Evolutionary conservation across 2,797 vertebrate species (phyloP).

Genomic region (Anolis apletophallus): DNA sequence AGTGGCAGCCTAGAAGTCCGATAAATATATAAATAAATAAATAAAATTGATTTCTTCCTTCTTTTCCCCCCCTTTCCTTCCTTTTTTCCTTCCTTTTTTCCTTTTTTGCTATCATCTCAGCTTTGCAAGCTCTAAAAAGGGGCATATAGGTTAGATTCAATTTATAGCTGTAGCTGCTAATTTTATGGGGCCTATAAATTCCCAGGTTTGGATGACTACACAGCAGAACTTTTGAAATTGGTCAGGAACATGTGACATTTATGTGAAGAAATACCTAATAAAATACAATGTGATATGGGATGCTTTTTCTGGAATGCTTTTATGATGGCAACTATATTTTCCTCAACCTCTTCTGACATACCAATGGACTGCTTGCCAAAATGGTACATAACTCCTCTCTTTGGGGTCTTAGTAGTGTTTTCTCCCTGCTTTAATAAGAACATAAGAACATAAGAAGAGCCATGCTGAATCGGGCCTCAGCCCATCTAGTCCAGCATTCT

Average conservation of each 20-base stretch:
- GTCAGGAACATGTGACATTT: not conserved
- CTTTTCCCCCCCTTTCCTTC: no score
- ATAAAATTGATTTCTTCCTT: no score
- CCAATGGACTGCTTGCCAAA: not conserved
- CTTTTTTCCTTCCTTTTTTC: no score
- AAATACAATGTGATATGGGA: not conserved
- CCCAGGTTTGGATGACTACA: not conserved
- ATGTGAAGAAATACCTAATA: not conserved
- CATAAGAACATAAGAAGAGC: not conserved
- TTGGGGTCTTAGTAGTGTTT: not conserved
- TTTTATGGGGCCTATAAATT: not conserved
- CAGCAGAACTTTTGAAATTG: not conserved
- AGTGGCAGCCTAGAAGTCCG: no score
- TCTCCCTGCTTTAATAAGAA: not conserved
- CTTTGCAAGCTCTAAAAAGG: not conserved
- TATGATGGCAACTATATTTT: not conserved
- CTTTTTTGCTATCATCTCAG: not conserved
- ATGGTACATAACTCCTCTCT: not conserved
- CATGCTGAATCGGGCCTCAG: no score
- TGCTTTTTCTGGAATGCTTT: slow-evolving; percentile 6
- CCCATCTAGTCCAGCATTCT: no score
- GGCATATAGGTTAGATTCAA: not conserved
- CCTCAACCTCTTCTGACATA: not conserved
- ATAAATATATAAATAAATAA: no score
- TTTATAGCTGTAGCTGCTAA: not conserved